These are phyloP conservation scores for Odontesthes bonariensis DNA, from an alignment of 2,113 vertebrate genomes.

Conservation along the genomic window DNA sequence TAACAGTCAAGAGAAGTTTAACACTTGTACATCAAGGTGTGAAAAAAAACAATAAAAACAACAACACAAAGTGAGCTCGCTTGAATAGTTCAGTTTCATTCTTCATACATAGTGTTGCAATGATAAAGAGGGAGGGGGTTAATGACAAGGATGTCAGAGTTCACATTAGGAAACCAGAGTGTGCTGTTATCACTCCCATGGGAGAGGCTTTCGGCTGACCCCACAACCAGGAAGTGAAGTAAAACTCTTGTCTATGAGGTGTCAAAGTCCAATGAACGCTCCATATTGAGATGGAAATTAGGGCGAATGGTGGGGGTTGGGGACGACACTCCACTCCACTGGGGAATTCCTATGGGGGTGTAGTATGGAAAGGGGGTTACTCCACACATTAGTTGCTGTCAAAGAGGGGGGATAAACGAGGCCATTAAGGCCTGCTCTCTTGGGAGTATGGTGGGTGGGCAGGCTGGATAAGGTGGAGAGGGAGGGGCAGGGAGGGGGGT, in stretches of 20 bases:
- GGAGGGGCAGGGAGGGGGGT: constrained; percentile 34
- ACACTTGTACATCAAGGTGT: not conserved
- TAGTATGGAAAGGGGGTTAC: constrained; percentile 12
- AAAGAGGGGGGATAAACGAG: constrained; percentile 80
- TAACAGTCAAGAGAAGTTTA: not conserved
- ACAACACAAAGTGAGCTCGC: not conserved
- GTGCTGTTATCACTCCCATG: constrained; percentile 65
- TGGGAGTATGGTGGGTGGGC: constrained; percentile 77
- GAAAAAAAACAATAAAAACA: not conserved
- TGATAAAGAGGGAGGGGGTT: not conserved
- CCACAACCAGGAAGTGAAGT: constrained; percentile 79
- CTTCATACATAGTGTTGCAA: not conserved
- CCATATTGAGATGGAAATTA: constrained; percentile 82
- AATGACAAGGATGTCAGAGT: constrained; percentile 64
- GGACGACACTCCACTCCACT: constrained; percentile 64
- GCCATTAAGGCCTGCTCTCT: constrained; percentile 79
- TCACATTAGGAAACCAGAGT: constrained; percentile 66
- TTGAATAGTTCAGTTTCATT: not conserved
- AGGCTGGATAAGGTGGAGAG: constrained; percentile 65
- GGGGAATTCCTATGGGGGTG: constrained; percentile 74
- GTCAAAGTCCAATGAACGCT: constrained; percentile 79
- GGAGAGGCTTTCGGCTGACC: constrained; percentile 74
- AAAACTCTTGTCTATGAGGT: constrained; percentile 76
- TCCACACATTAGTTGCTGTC: constrained; percentile 79
- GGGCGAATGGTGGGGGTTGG: constrained; percentile 66